Evolutionary conservation across 2,797 vertebrate species (phyloP), one percentile per base, ranked within the genome.

Genomic region (Amphiprion clarkii): DNA sequence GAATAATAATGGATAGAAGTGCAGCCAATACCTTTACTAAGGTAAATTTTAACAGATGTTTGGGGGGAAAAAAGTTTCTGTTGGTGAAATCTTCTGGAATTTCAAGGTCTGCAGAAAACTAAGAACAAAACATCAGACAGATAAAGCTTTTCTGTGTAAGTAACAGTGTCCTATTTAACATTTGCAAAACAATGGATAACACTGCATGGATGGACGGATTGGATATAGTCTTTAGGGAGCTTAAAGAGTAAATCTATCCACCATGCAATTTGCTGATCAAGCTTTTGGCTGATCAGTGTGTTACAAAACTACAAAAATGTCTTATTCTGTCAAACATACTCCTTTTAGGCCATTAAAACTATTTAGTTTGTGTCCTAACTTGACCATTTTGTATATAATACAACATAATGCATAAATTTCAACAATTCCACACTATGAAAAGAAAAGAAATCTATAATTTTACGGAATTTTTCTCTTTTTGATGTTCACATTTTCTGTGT

Each of bases 1-100:
- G 46, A 83, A 88, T 75, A 87, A 89, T 85, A 86, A 86, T 79
- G 67, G 72, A 52, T 76, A 71, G 79, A 74, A 76, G 62, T 86
- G 70, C 68, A 84, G 85, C 84, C 68, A 86, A 73, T 68, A 52
- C 63, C 79, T 79, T 89, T 66, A 86, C 74, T 71, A 83, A 87
- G 69, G 70, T 82, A 88, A 87, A 89, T 80, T 85, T 86, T 72
- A 92, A 90, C 87, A 92, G 86, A 90, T 87, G 87, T 90, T 88
- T 85, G 48, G 69, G 33, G 33, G 33, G 8, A 16, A 68, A 80
- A 56, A 73, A 44, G 59, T 64, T 78, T 86, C 74, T 83, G 75
- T 83, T 76, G 84, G 59, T n/a, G 55, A 68, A 81, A 71, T 69
- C 67, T 52, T 88, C 66, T 80, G 68, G 82, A 87, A 89, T 90